A percentile compares a stretch with the other conserved stretches of the same genome.
phyloP scores from a whole-genome alignment of 2,888 invertebrate genomes.

The Osmoderma eremita region DNA sequence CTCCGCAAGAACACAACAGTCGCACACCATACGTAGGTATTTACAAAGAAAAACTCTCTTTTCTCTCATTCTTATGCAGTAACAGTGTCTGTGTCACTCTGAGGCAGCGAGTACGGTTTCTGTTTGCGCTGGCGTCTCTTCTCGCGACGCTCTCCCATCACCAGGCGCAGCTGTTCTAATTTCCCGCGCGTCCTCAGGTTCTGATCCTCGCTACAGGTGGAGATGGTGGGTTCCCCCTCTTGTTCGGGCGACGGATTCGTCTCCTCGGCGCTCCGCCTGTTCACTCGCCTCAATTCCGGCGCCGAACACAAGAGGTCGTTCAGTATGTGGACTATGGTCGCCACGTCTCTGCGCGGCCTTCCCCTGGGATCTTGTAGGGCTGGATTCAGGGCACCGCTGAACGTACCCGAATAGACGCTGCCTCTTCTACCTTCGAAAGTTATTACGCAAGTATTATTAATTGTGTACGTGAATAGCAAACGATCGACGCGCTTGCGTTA shows the following conservation, averaged over 20 bases:
- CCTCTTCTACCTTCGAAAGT: slow-evolving; percentile 90
- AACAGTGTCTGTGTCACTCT: slow-evolving; percentile 63
- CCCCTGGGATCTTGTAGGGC: slow-evolving; percentile 92
- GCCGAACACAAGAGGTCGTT: slow-evolving; percentile 93
- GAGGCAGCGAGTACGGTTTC: slow-evolving; percentile 73
- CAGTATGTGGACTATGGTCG: slow-evolving; percentile 94
- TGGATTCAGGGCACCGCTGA: slow-evolving; percentile 94
- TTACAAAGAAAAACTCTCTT: slow-evolving; percentile 21
- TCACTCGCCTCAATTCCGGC: slow-evolving; percentile 64
- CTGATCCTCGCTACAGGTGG: slow-evolving; percentile 59
- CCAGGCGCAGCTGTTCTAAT: slow-evolving; percentile 85
- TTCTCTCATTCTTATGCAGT: slow-evolving; percentile 53
- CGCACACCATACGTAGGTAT: not conserved
- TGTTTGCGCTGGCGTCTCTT: slow-evolving; percentile 81
- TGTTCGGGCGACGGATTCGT: slow-evolving; percentile 56
- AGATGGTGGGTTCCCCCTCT: slow-evolving; percentile 49
- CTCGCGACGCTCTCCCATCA: slow-evolving; percentile 90
- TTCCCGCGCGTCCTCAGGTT: slow-evolving; percentile 72
- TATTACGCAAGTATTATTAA: slow-evolving; percentile 62
- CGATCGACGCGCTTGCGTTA: too few species aligned
- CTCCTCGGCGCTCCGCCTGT: slow-evolving; percentile 57
- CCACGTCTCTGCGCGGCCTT: slow-evolving; percentile 91
- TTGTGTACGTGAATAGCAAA: not conserved
- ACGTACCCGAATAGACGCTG: slow-evolving; percentile 96
- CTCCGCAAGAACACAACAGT: too few species aligned